These are phyloP conservation scores for Chaetorhynchus papuensis DNA, from an alignment of 2,113 vertebrate genomes.

Conservation along the genomic window DNA sequence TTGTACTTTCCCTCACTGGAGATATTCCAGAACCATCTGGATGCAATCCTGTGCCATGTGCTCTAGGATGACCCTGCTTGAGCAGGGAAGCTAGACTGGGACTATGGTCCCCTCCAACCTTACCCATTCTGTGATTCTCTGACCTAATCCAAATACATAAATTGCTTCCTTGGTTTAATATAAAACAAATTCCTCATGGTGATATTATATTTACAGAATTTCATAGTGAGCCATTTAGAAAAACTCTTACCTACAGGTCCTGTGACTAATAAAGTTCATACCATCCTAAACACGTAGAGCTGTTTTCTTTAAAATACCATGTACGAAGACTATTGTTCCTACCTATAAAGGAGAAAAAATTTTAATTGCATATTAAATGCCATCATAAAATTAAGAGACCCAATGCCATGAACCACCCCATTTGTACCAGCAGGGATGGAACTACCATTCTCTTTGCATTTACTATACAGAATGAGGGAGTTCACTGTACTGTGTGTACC, in stretches of 20 bases:
- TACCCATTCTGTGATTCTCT: neutral
- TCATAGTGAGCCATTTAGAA: neutral
- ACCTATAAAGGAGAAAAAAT: neutral
- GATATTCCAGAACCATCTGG: neutral
- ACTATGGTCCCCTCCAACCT: neutral
- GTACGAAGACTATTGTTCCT: neutral
- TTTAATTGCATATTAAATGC: neutral
- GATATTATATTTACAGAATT: neutral
- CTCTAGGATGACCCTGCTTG: neutral
- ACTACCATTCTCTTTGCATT: neutral
- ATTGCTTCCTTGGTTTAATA: neutral
- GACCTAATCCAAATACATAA: neutral
- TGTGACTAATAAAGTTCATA: neutral
- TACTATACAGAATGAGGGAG: neutral
- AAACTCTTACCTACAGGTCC: neutral
- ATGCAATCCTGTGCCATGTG: neutral
- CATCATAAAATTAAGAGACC: neutral
- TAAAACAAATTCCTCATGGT: neutral
- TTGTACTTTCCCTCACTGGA: neutral
- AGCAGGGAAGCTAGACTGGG: neutral
- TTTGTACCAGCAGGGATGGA: neutral
- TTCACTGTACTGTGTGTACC: neutral
- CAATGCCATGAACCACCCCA: neutral
- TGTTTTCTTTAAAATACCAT: neutral
- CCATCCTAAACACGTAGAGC: neutral